These are phyloP conservation scores for Phoxinus phoxinus DNA, from an alignment of 2,113 vertebrate genomes.

Conservation along the genomic window DNA sequence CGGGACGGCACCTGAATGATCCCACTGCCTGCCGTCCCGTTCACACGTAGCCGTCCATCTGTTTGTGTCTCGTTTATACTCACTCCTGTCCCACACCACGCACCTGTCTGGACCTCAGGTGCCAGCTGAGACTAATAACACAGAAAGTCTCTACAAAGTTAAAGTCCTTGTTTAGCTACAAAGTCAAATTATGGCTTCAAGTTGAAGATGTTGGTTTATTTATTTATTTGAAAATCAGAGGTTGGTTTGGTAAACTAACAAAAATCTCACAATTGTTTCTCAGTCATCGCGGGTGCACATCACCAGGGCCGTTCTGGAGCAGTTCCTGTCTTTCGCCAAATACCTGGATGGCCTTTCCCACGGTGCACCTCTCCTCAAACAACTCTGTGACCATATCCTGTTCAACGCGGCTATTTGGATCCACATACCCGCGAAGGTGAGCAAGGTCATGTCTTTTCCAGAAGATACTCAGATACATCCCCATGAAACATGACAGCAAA, in stretches of 20 bases:
- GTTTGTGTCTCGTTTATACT: constrained; percentile 35
- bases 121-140: constrained; percentile 23
- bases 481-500: not conserved
- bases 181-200: constrained; percentile 28
- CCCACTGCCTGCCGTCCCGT: constrained; percentile 18
- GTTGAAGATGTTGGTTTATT: not conserved
- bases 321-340: constrained; percentile 97
- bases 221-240: not conserved
- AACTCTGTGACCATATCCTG: constrained; percentile 97
- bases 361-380: constrained; percentile 94
- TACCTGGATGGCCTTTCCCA: constrained; percentile 97
- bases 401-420: constrained; percentile 99
- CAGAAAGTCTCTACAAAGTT: not conserved
- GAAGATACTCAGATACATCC: not conserved
- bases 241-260: not conserved
- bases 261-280: constrained; percentile 22
- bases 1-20: constrained; percentile 11
- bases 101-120: constrained; percentile 34
- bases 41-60: constrained; percentile 48
- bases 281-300: constrained; percentile 96
- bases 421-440: constrained; percentile 97
- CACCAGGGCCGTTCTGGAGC: constrained; percentile 94
- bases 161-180: constrained; percentile 24
- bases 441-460: constrained; percentile 17
- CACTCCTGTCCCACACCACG: constrained; percentile 24